Evolutionary conservation across 2,113 vertebrate species (phyloP).

Genomic region (Dermatemys mawii): DNA sequence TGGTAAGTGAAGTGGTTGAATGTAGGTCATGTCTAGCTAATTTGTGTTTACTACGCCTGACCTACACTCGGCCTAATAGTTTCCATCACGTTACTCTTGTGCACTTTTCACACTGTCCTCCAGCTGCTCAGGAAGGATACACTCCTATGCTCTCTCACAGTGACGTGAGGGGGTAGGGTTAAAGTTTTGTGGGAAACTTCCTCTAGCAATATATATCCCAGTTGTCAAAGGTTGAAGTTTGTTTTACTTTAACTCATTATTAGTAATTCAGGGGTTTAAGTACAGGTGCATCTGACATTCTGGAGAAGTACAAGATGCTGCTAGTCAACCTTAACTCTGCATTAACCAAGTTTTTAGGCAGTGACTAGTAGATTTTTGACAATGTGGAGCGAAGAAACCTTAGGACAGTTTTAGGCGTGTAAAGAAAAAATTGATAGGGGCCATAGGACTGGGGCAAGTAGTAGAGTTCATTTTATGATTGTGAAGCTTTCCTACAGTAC

Average conservation of each 20-base stretch:
- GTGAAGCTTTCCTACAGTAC: conserved; percentile 3
- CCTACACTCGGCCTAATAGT: neutral
- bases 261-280: neutral
- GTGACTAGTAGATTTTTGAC: neutral
- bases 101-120: neutral
- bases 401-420: neutral
- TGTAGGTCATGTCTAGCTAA: neutral
- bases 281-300: neutral
- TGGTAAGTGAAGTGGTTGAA: neutral
- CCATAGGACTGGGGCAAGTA: neutral
- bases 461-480: neutral
- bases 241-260: neutral
- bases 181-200: neutral
- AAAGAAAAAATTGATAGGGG: neutral
- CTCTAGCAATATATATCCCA: neutral
- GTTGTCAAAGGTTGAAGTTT: neutral
- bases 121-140: neutral
- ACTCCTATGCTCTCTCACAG: neutral
- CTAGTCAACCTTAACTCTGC: neutral
- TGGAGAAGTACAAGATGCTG: neutral
- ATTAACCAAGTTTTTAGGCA: neutral
- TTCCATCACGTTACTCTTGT: neutral
- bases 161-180: neutral
- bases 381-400: neutral
- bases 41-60: neutral